Conservation (phyloP, 2,797 vertebrate species). For the Amazona finschi region DNA sequence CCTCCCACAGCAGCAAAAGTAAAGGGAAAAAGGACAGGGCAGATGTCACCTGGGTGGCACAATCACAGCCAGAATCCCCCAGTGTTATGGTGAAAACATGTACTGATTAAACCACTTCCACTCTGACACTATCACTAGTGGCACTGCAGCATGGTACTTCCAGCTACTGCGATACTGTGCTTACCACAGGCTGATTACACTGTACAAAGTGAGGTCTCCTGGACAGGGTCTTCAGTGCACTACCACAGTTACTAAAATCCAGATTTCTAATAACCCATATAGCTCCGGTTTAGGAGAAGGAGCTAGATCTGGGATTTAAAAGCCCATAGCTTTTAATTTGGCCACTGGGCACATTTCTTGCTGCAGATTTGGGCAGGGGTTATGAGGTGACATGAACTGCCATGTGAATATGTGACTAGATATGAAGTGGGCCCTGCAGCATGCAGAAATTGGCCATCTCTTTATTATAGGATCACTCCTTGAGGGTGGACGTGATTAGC, state of each 20-base stretch:
- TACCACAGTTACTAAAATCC: not conserved
- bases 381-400: not conserved
- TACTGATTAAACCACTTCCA: not conserved
- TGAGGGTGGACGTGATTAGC: not conserved
- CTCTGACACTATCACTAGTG: not conserved
- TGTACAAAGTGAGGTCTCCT: not conserved
- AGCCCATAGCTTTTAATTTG: not conserved
- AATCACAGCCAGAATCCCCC: not conserved
- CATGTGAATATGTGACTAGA: not conserved
- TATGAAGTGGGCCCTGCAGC: not conserved
- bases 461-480: not conserved
- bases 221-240: not conserved
- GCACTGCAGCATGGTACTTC: not conserved
- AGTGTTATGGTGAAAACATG: not conserved
- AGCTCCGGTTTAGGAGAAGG: not conserved
- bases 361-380: not conserved
- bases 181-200: fast-evolving
- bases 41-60: not conserved
- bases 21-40: not conserved
- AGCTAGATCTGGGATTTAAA: not conserved
- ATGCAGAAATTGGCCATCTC: not conserved
- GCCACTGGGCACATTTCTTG: not conserved
- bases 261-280: not conserved
- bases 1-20: conserved; percentile 15
- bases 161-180: not conserved